Evolutionary conservation across 1,140 invertebrate species (phyloP).

Genomic region (Aphis gossypii): DNA sequence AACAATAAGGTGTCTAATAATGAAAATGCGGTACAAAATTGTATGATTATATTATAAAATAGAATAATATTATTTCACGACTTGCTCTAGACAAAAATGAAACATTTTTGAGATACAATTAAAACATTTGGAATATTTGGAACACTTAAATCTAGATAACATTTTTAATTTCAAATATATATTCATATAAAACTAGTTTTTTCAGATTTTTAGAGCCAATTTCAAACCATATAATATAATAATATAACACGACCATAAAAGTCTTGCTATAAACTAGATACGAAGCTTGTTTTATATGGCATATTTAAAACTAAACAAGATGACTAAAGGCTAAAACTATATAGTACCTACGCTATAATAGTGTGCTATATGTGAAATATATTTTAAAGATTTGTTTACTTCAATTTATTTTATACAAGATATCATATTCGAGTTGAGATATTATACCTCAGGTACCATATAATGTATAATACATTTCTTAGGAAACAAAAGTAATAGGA

Average conservation of each 20-base stretch:
- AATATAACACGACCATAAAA: neutral
- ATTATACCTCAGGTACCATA: neutral
- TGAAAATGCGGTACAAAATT: neutral
- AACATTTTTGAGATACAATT: neutral
- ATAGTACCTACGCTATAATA: neutral
- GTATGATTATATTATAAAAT: neutral
- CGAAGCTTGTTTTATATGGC: neutral
- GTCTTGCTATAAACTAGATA: neutral
- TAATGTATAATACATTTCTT: neutral
- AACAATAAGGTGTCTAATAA: neutral
- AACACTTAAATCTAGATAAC: neutral
- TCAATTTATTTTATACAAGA: neutral
- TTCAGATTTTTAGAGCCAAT: neutral
- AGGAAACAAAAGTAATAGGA: neutral
- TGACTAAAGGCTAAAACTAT: neutral
- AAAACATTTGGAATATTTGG: neutral
- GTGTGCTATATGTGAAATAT: neutral
- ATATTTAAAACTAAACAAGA: neutral
- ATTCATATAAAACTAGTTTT: neutral
- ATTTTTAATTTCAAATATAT: neutral
- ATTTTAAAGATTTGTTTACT: constrained; percentile 4
- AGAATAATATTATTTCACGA: neutral
- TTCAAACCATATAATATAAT: neutral
- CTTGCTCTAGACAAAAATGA: neutral
- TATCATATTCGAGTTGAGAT: neutral